Conservation (phyloP, 2,113 vertebrate genomes). For the Centropus unirufus region DNA sequence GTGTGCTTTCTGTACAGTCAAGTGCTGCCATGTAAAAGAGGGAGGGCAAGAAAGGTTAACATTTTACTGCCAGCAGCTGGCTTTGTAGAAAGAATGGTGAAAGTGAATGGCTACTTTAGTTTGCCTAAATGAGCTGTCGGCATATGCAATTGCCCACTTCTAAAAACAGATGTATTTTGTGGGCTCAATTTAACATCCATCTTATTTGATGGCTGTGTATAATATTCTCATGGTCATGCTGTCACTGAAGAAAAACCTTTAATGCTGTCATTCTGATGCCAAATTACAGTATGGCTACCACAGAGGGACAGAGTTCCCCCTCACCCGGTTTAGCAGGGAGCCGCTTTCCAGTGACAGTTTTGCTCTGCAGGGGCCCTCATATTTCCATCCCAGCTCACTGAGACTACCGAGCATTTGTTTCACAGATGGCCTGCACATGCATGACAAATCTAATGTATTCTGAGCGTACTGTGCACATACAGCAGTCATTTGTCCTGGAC, state of each 20-base stretch:
- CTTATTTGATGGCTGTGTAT: neutral
- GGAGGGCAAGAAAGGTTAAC: neutral
- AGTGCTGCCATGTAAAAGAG: neutral
- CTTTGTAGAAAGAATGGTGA: neutral
- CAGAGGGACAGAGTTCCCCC: neutral
- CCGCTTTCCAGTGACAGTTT: neutral
- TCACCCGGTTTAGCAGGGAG: neutral
- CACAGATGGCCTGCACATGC: constrained; percentile 51
- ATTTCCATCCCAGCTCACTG: neutral
- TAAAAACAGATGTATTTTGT: neutral
- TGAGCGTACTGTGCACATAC: neutral
- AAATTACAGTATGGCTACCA: neutral
- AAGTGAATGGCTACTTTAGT: neutral
- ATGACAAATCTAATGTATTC: neutral
- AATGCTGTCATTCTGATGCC: neutral
- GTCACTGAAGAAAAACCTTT: neutral
- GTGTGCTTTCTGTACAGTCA: neutral
- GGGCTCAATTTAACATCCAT: neutral
- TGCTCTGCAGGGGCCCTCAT: neutral
- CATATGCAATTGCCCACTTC: neutral
- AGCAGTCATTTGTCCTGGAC: neutral
- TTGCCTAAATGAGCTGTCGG: neutral
- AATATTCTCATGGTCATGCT: neutral
- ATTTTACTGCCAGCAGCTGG: constrained; percentile 1
- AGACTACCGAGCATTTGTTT: neutral